Percentiles rank a stretch among this genome's conserved stretches.
Conservation (phyloP, 92 coral and sea anemone genomes). For the Palythoa grandiflora region DNA sequence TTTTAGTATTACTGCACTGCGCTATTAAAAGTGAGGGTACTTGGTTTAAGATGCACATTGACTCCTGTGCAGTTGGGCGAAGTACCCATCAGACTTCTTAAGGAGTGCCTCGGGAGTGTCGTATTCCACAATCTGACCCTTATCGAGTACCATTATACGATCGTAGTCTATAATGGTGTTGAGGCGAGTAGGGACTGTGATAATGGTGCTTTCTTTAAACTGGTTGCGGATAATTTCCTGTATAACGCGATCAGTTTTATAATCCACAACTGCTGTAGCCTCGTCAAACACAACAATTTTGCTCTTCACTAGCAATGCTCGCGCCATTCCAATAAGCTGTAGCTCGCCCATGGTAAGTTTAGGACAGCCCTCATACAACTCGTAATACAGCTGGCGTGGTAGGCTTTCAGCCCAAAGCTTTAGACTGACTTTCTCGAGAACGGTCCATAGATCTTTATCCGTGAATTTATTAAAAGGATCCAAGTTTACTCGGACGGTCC, state of each 20-base stretch:
- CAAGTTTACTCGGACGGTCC: conserved; percentile 78
- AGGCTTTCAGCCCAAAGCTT: conserved; percentile 81
- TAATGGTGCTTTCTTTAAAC: conserved; percentile 71
- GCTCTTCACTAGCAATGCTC: conserved; percentile 73
- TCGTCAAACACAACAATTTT: conserved; percentile 83
- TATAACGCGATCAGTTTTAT: conserved; percentile 87
- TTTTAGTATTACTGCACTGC: no score
- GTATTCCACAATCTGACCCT: conserved; percentile 82
- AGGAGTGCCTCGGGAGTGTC: conserved; percentile 84
- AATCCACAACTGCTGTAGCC: conserved; percentile 85
- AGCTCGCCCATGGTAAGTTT: conserved; percentile 70
- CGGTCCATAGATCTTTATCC: conserved; percentile 85
- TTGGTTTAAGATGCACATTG: conserved; percentile 62
- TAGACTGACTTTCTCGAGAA: conserved; percentile 76
- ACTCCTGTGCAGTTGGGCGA: conserved; percentile 82
- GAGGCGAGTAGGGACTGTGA: conserved; percentile 81
- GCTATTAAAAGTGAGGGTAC: no score
- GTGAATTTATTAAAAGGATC: conserved; percentile 80
- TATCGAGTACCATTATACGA: conserved; percentile 85
- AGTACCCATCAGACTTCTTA: conserved; percentile 74
- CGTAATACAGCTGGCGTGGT: conserved; percentile 86
- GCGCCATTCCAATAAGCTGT: conserved; percentile 78
- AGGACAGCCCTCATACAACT: conserved; percentile 72
- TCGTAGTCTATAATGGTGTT: conserved; percentile 88
- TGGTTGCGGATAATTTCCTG: conserved; percentile 85